These are phyloP conservation scores for Sitta europaea DNA, from an alignment of 2,113 vertebrate species.

Conservation along the genomic window DNA sequence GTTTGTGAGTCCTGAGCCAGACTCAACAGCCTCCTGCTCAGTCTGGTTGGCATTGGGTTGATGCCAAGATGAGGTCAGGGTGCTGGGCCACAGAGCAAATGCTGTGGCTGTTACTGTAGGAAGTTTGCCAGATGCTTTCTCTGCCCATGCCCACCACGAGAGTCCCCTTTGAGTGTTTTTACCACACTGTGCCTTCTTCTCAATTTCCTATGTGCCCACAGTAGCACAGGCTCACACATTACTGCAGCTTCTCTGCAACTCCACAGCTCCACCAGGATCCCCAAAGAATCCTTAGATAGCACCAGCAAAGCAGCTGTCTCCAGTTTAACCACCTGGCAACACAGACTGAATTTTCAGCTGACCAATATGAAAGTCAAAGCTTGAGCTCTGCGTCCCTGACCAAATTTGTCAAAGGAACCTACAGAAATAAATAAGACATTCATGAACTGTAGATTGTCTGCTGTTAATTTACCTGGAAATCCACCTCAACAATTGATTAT, in stretches of 20 bases:
- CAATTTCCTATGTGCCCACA: background rate
- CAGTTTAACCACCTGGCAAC: background rate
- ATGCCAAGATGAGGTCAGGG: conserved; percentile 16
- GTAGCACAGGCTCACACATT: background rate
- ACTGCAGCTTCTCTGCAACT: background rate
- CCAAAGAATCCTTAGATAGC: background rate
- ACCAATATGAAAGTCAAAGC: background rate
- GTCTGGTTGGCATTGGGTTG: background rate
- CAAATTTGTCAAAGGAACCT: background rate
- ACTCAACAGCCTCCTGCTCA: background rate
- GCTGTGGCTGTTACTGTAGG: background rate
- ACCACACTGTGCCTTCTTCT: background rate
- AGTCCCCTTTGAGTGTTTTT: background rate
- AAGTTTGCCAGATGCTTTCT: background rate
- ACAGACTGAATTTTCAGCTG: background rate
- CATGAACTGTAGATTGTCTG: background rate
- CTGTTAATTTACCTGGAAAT: background rate
- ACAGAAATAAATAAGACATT: background rate
- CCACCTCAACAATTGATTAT: background rate
- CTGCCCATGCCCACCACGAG: background rate
- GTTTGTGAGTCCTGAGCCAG: background rate
- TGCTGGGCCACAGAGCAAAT: background rate
- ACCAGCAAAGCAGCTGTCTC: background rate
- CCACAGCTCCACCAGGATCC: background rate
- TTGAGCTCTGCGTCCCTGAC: background rate